phyloP scores from a whole-genome alignment of 2,888 invertebrate genomes.

The Noctua janthina region DNA sequence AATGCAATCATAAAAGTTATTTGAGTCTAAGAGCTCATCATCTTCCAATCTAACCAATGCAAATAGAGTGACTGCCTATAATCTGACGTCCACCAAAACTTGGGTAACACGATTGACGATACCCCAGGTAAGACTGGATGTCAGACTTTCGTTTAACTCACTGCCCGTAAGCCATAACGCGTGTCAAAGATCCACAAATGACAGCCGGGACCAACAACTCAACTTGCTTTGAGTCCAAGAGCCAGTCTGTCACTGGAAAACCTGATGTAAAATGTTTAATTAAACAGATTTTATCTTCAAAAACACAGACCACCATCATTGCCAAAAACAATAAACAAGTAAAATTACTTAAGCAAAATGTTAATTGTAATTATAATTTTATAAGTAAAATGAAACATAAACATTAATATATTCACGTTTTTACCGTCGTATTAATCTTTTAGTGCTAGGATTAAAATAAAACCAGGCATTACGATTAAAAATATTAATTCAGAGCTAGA shows the following conservation, averaged over 20 bases:
- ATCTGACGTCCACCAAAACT: not conserved
- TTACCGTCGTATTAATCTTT: conserved; percentile 43
- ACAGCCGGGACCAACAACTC: not conserved
- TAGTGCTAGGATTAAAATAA: conserved; percentile 43
- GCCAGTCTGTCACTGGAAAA: not conserved
- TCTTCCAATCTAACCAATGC: not conserved
- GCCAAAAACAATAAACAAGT: conserved; percentile 16
- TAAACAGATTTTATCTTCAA: not conserved
- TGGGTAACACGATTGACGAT: not conserved
- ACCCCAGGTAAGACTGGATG: not conserved
- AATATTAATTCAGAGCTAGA: not conserved
- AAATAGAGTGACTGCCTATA: not conserved
- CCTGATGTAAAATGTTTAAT: not conserved
- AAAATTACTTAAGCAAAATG: not conserved
- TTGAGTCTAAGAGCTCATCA: not conserved
- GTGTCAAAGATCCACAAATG: not conserved
- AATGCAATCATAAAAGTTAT: not conserved
- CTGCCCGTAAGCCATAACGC: not conserved
- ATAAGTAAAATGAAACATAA: conserved; percentile 17
- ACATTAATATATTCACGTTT: conserved; percentile 56
- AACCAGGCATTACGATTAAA: not conserved
- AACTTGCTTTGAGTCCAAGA: not conserved
- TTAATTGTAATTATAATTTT: conserved; percentile 15
- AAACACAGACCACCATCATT: not conserved
- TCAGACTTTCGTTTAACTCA: not conserved